A percentile compares a stretch with the other conserved stretches of the same genome.
phyloP scores from a whole-genome alignment of 2,113 vertebrate species.

The Shinisaurus crocodilurus region DNA sequence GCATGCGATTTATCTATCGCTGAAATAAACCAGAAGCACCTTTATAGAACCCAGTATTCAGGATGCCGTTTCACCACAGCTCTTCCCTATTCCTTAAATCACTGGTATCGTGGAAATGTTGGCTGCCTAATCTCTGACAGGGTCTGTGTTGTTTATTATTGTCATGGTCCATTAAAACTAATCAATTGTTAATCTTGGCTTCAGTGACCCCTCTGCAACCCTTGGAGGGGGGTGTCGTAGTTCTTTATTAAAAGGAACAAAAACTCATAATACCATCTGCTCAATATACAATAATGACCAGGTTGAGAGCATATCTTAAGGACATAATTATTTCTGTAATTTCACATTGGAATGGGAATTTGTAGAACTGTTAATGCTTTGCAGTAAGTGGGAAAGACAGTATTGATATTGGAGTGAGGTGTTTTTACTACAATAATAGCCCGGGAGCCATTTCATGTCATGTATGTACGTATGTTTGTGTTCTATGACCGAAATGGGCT shows the following conservation, averaged over 20 bases:
- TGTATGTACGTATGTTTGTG: not conserved
- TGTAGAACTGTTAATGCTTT: slow-evolving; percentile 46
- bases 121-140: slow-evolving; percentile 73
- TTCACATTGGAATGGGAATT: slow-evolving; percentile 48
- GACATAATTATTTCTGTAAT: slow-evolving; percentile 21
- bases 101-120: slow-evolving; percentile 36
- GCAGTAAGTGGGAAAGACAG: rapidly evolving
- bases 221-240: slow-evolving; percentile 72
- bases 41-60: slow-evolving; percentile 38
- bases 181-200: slow-evolving; percentile 86
- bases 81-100: slow-evolving; percentile 44
- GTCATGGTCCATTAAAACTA: slow-evolving; percentile 82
- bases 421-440: not conserved
- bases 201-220: slow-evolving; percentile 74
- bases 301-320: slow-evolving; percentile 33
- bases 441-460: not conserved
- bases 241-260: slow-evolving; percentile 67
- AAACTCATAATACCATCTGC: slow-evolving; percentile 73
- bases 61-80: slow-evolving; percentile 37
- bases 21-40: slow-evolving; percentile 27
- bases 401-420: slow-evolving; percentile 40
- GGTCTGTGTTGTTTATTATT: slow-evolving; percentile 76
- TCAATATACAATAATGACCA: slow-evolving; percentile 65
- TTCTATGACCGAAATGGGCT: not conserved
- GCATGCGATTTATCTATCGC: no score